These are phyloP conservation scores for Phylloscopus trochilus DNA, from an alignment of 2,113 vertebrate genomes.

Conservation along the genomic window DNA sequence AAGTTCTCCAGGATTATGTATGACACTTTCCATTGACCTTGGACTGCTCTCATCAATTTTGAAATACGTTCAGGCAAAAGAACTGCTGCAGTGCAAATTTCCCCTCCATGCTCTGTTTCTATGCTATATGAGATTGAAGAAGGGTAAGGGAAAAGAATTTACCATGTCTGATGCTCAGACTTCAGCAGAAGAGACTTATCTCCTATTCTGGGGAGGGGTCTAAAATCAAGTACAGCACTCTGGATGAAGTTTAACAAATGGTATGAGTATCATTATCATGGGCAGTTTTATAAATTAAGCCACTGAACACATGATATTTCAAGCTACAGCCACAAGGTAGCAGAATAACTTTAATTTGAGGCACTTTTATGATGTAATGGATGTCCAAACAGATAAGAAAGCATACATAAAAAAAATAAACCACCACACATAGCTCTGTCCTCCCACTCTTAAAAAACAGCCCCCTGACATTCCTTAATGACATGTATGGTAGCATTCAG, in stretches of 20 bases:
- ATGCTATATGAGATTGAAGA: neutral
- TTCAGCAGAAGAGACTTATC: neutral
- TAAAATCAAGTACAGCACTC: neutral
- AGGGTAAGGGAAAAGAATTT: neutral
- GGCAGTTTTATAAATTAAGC: neutral
- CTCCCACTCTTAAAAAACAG: neutral
- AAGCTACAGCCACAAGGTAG: constrained; percentile 67
- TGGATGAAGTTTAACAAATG: neutral
- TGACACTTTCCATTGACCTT: neutral
- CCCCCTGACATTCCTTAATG: neutral
- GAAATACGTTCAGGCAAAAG: neutral
- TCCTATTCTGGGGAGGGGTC: neutral
- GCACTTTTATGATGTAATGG: neutral
- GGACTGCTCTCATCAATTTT: neutral
- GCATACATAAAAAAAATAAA: neutral
- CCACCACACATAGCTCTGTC: neutral
- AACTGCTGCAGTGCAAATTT: neutral
- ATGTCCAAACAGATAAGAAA: neutral
- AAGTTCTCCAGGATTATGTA: neutral
- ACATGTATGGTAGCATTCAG: neutral
- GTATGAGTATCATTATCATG: neutral
- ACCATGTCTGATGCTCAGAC: neutral
- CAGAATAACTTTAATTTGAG: constrained; percentile 39
- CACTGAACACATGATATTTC: constrained; percentile 28
- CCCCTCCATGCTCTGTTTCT: neutral